Evolutionary conservation across 1,140 invertebrate species (phyloP), one percentile per base, ranked within the genome.

Genomic region (Bombus affinis): DNA sequence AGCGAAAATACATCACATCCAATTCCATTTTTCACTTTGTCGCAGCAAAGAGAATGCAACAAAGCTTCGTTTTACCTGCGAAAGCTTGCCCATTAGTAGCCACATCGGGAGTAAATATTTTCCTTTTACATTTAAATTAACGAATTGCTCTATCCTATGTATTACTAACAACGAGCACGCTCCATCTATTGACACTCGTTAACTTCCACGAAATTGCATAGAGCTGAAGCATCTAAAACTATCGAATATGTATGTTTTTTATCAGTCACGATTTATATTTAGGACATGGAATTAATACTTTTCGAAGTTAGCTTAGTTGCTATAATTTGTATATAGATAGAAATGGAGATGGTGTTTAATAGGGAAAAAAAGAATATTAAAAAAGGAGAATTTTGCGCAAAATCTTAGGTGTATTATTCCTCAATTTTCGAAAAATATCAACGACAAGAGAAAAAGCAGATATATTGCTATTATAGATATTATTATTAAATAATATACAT

Each of bases 51-150:
- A n/a, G 15, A 37, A 25, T 57, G n/a, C 12, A 59, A 62, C 70
- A 53, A n/a, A 42, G 80, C 37, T 70, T 73, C 47, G 28, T 10
- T 44, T 32, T 28, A 18, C 18, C 59, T 13, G 59, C 39, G 13
- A 59, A 73, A 44, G 37, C 9, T 25, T 5, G 32, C 25, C 70
- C 10, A 35, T 81, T 81, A 59, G 53, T 59, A 42, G 9, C 32
- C 70, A 32, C 28, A 35, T 72, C 72, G 35, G 10, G 0, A 4
- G 53, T 32, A 39, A 73, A 73, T 25, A 35, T n/a, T 72, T 57
- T 32, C 22, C n/a, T 81, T 81, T 62, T 72, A 39, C 39, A 62
- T 72, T 73, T 73, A 25, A 68, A 73, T 78, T 78, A 59, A 47
- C 13, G 13, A 74, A 47, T 32, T 74, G 25, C 28, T 73, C 28